These are phyloP conservation scores for Sceloporus undulatus DNA, from an alignment of 2,113 vertebrate genomes.

Conservation along the genomic window DNA sequence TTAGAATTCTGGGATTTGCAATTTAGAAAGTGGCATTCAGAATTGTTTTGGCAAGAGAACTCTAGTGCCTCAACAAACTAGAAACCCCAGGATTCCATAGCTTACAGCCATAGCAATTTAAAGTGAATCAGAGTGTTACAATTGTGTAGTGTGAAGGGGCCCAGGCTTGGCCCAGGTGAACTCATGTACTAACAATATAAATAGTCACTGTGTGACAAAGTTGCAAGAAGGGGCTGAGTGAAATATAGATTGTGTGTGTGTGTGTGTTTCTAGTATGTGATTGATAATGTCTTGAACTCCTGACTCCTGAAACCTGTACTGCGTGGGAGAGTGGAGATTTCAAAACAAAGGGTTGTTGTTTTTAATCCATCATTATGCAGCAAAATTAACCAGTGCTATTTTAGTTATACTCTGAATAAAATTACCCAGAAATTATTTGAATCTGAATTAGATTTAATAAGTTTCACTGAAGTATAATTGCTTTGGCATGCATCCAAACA, in stretches of 20 bases:
- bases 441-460: constrained; percentile 20
- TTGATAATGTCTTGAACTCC: background rate
- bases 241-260: background rate
- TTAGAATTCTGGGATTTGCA: too few species aligned
- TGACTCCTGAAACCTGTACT: background rate
- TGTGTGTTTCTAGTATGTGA: background rate
- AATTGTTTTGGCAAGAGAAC: too few species aligned
- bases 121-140: too few species aligned
- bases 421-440: constrained; percentile 6
- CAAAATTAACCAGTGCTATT: constrained; percentile 9
- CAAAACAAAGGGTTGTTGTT: background rate
- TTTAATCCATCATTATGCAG: background rate
- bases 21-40: too few species aligned
- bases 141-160: too few species aligned
- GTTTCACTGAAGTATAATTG: constrained; percentile 2
- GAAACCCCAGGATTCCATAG: too few species aligned
- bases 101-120: too few species aligned
- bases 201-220: background rate
- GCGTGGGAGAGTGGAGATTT: background rate
- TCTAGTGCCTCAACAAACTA: too few species aligned
- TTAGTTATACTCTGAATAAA: constrained; percentile 1
- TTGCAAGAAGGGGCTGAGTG: background rate
- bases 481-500: background rate
- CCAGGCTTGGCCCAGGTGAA: background rate
- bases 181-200: background rate